Percentiles rank a stretch among this genome's conserved stretches.
phyloP scores from a whole-genome alignment of 1,140 invertebrate genomes.

The Teleopsis dalmanni region DNA sequence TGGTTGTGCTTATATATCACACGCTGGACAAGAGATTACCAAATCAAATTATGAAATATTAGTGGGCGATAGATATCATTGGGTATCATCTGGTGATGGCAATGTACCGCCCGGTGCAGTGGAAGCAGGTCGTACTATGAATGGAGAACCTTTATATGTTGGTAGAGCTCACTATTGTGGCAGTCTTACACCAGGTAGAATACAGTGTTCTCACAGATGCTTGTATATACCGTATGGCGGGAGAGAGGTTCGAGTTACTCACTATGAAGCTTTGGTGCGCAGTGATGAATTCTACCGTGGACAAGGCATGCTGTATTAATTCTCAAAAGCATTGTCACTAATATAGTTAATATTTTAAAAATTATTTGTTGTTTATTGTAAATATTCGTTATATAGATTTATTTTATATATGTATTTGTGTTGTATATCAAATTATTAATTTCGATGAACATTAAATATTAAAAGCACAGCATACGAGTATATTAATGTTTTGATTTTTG shows the following conservation, averaged over 20 bases:
- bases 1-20: conserved; percentile 43
- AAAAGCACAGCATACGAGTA: neutral
- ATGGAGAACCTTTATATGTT: conserved; percentile 55
- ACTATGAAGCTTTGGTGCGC: conserved; percentile 49
- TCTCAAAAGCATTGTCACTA: too few relatives aligned
- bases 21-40: conserved; percentile 44
- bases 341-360: too few relatives aligned
- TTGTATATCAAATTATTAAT: too few relatives aligned
- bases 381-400: neutral
- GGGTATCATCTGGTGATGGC: conserved; percentile 48
- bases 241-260: conserved; percentile 50
- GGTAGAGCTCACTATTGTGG: conserved; percentile 52
- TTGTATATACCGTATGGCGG: conserved; percentile 56
- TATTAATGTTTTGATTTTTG: conserved; percentile 2
- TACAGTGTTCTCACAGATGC: conserved; percentile 52
- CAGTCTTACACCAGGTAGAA: conserved; percentile 47
- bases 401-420: neutral
- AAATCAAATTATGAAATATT: conserved; percentile 45
- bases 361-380: neutral
- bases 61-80: conserved; percentile 43
- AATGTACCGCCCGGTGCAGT: conserved; percentile 51
- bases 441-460: too few relatives aligned
- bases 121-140: conserved; percentile 50
- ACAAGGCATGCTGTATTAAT: too few relatives aligned
- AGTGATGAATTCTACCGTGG: conserved; percentile 1